Evolutionary conservation across 2,888 invertebrate genomes (phyloP), one percentile per base, ranked within the genome.

Genomic region (Fragum sueziense): DNA sequence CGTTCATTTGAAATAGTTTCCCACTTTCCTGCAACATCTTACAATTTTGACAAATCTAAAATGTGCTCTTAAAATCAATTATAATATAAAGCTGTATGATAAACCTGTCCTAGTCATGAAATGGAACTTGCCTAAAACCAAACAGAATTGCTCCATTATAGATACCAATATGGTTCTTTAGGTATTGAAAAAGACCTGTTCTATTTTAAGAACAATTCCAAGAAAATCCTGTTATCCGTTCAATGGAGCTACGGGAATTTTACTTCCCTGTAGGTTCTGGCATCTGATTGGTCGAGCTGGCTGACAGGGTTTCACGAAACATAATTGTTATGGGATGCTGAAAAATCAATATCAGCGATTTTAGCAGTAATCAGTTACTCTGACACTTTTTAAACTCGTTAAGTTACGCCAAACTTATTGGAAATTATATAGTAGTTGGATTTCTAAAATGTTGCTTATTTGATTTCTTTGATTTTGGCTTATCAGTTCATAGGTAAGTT

Each of bases 221-320:
- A 57, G 57, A 70, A 70, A 51, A 25, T 3, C 27, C 20, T 51
- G 22, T 51, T 25, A 17, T 25, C 20, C 31, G 47, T 47, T 47
- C 47, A 47, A 47, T 31, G 69, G 29, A 41, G 34, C 68, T 72
- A 51, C 72, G 29, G 70, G 70, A 81, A 77, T 77, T 78, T 73
- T 73, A 76, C 73, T 83, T 83, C 83, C 83, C 80, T 62, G 51
- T 80, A 25, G 0, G 51, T 80, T 7, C 67, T 57, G 73, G 41
- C 41, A 34, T 80, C 61, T 73, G 83, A 83, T 83, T 83, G 83
- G 83, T 70, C 54, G 68, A 47, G 3, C 57, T n/a, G 9, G 33
- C 25, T 65, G 65, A 65, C 41, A 65, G 65, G 41, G 3, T 65
- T 34, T 17, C 65, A 65, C 51, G 41, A 29, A 65, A 41, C 41